A percentile compares a stretch with the other conserved stretches of the same genome.
phyloP scores from a whole-genome alignment of 2,797 vertebrate genomes.

The Mus minutoides region DNA sequence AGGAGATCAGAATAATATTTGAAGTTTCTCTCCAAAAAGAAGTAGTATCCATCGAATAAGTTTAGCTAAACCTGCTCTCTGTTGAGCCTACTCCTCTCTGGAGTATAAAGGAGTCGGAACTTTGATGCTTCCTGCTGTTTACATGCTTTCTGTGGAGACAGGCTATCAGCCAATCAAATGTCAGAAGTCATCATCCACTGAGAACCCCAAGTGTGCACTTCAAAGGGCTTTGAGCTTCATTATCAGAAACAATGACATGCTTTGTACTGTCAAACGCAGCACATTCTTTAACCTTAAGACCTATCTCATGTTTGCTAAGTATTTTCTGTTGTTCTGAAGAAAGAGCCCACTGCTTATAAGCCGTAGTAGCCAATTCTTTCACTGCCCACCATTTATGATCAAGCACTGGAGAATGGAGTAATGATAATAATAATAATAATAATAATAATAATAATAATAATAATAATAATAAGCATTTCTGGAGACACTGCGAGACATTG shows the following conservation, averaged over 20 bases:
- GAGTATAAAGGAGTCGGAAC: neutral
- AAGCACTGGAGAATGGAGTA: slow-evolving; percentile 68
- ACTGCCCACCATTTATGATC: slow-evolving; percentile 82
- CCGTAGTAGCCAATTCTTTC: slow-evolving; percentile 84
- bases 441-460: no score
- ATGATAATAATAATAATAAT: no score
- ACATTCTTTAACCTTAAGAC: slow-evolving; percentile 88
- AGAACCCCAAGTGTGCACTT: slow-evolving; percentile 93
- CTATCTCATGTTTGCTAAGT: slow-evolving; percentile 87
- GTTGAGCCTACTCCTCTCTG: neutral
- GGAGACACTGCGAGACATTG: slow-evolving; percentile 90
- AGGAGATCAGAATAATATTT: neutral
- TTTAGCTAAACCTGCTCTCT: neutral
- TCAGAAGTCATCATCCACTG: slow-evolving; percentile 94
- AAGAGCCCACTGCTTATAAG: slow-evolving; percentile 90
- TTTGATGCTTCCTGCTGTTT: neutral
- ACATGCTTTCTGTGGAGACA: neutral
- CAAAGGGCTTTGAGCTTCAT: slow-evolving; percentile 89
- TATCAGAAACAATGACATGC: slow-evolving; percentile 93
- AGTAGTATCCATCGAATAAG: neutral
- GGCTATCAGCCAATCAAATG: slow-evolving; percentile 90
- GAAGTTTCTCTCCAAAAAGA: neutral
- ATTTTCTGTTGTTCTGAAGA: slow-evolving; percentile 86
- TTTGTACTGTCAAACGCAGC: slow-evolving; percentile 90
- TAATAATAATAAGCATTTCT: slow-evolving; percentile 77